phyloP scores from a whole-genome alignment of 2,113 vertebrate genomes.

The Corythornis madagascariensis region DNA sequence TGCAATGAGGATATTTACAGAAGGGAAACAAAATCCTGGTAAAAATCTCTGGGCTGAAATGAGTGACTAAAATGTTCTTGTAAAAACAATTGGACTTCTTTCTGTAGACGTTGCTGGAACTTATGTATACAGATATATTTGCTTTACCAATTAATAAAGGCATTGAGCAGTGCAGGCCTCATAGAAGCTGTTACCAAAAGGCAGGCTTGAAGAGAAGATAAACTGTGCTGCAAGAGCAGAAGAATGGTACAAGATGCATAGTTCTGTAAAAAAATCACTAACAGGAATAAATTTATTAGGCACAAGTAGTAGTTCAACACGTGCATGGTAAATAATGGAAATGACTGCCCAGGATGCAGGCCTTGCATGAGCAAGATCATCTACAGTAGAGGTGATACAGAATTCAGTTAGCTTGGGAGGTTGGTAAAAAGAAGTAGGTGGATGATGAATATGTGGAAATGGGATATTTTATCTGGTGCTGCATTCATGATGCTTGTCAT shows the following conservation, averaged over 20 bases:
- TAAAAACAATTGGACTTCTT: background rate
- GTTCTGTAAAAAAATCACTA: background rate
- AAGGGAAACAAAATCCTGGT: background rate
- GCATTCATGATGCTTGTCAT: background rate
- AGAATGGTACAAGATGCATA: background rate
- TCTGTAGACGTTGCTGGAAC: background rate
- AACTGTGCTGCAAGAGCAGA: background rate
- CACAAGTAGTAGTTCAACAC: background rate
- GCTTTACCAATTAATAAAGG: background rate
- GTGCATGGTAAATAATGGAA: background rate
- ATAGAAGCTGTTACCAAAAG: background rate
- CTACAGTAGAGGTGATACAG: background rate
- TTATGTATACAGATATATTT: background rate
- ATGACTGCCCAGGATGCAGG: background rate
- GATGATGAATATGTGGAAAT: background rate
- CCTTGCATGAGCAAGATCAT: background rate
- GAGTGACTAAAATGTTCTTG: background rate
- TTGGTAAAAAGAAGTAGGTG: background rate
- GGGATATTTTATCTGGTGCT: background rate
- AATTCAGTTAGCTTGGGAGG: background rate
- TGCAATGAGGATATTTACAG: background rate
- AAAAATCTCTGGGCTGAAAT: background rate
- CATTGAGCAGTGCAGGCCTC: background rate
- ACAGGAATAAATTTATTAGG: background rate
- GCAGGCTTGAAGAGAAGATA: background rate